Evolutionary conservation across 1,140 invertebrate species (phyloP).

Genomic region (Leucophenga varia): DNA sequence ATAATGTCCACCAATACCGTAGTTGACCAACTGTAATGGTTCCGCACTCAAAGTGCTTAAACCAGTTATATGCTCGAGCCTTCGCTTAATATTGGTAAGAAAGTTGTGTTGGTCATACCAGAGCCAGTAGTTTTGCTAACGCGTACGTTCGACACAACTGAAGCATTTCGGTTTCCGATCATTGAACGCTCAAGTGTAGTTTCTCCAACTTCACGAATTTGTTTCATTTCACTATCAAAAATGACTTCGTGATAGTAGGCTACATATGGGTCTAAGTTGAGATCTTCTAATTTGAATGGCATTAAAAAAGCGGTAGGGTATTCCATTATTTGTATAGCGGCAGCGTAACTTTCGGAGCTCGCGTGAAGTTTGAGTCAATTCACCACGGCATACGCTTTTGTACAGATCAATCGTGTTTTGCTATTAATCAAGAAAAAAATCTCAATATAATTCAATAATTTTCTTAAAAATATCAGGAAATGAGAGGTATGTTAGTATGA

Average conservation of each 20-base stretch:
- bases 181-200: constrained; percentile 88
- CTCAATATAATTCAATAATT: not conserved
- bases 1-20: constrained; percentile 74
- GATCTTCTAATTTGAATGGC: constrained; percentile 87
- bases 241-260: constrained; percentile 86
- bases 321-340: constrained; percentile 69
- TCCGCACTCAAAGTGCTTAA: constrained; percentile 79
- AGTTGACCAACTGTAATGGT: constrained; percentile 67
- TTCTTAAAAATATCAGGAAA: no score
- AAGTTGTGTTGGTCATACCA: constrained; percentile 70
- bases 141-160: constrained; percentile 75
- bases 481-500: no score
- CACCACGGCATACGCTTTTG: constrained; percentile 77
- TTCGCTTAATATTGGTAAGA: constrained; percentile 11
- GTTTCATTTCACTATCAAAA: constrained; percentile 82
- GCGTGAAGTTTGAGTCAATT: constrained; percentile 63
- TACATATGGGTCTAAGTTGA: constrained; percentile 78
- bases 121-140: constrained; percentile 97
- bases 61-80: constrained; percentile 75
- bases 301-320: constrained; percentile 75
- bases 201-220: constrained; percentile 78
- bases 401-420: not conserved
- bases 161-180: constrained; percentile 89
- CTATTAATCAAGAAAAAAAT: not conserved
- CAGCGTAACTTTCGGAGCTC: constrained; percentile 65